phyloP scores from a whole-genome alignment of 2,113 vertebrate species.

The Formicarius rufipectus region DNA sequence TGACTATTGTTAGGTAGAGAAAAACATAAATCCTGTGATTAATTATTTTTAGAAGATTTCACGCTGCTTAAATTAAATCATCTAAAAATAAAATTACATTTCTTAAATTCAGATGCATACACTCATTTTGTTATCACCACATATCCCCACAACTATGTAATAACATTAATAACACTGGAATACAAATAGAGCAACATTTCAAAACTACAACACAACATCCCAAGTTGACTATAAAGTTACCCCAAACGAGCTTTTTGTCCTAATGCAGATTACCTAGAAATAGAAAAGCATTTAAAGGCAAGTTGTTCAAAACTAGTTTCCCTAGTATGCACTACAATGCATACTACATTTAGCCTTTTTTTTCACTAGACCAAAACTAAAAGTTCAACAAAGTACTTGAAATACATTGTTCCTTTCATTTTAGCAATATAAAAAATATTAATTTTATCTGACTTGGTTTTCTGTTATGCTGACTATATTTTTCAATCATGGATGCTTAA shows the following conservation, averaged over 20 bases:
- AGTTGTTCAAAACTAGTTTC: neutral
- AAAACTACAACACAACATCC: neutral
- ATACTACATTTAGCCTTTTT: neutral
- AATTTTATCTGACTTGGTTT: neutral
- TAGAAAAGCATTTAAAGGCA: neutral
- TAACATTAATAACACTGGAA: neutral
- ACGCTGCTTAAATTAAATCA: neutral
- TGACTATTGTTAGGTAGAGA: neutral
- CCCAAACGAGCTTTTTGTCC: neutral
- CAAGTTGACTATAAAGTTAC: neutral
- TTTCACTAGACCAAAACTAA: neutral
- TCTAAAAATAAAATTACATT: neutral
- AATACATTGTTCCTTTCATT: neutral
- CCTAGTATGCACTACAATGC: neutral
- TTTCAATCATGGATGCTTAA: neutral
- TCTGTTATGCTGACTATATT: neutral
- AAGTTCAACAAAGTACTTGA: neutral
- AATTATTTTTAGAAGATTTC: neutral
- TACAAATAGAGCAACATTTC: neutral
- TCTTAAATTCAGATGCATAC: neutral
- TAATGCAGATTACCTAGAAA: neutral
- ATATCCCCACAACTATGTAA: neutral
- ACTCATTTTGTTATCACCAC: neutral
- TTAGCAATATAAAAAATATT: neutral
- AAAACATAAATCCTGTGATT: neutral